Evolutionary conservation across 2,888 invertebrate genomes (phyloP).

Genomic region (Drosophila cognata): DNA sequence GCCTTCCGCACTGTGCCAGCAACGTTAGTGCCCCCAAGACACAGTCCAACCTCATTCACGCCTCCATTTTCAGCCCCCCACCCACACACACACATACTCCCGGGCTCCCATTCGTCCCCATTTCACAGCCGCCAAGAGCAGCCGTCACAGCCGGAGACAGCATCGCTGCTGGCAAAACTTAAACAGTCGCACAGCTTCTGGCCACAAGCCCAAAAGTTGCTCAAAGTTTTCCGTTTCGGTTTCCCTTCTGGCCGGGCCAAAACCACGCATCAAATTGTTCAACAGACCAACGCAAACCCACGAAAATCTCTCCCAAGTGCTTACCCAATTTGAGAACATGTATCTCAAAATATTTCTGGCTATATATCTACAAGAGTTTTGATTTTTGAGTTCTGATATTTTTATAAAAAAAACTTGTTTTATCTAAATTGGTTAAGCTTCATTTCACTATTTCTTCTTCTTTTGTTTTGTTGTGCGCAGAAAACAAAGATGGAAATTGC

Average conservation of each 20-base stretch:
- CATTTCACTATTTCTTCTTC: background rate
- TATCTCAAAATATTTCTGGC: background rate
- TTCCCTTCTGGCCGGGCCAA: slow-evolving; percentile 6
- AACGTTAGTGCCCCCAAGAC: slow-evolving; percentile 32
- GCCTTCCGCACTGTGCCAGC: slow-evolving; percentile 35
- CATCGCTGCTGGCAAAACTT: slow-evolving; percentile 37
- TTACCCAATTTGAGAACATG: background rate
- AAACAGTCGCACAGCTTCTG: slow-evolving; percentile 53
- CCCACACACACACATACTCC: slow-evolving; percentile 3
- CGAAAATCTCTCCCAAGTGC: slow-evolving; percentile 25
- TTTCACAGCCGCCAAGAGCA: slow-evolving; percentile 16
- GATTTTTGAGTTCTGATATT: background rate
- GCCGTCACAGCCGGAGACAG: slow-evolving; percentile 47
- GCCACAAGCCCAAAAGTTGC: slow-evolving; percentile 60
- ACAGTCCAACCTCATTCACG: slow-evolving; percentile 6
- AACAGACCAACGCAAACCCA: slow-evolving; percentile 44
- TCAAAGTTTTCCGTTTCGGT: slow-evolving; percentile 31
- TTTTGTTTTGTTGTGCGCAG: background rate
- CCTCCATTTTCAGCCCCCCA: background rate
- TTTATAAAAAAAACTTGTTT: background rate
- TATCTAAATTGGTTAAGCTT: background rate
- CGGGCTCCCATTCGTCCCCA: background rate
- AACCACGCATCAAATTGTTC: slow-evolving; percentile 47
- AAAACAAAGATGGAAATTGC: background rate
- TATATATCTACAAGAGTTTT: background rate